A percentile compares a stretch with the other conserved stretches of the same genome.
phyloP scores from a whole-genome alignment of 2,113 vertebrate species.

The Rhea americana region DNA sequence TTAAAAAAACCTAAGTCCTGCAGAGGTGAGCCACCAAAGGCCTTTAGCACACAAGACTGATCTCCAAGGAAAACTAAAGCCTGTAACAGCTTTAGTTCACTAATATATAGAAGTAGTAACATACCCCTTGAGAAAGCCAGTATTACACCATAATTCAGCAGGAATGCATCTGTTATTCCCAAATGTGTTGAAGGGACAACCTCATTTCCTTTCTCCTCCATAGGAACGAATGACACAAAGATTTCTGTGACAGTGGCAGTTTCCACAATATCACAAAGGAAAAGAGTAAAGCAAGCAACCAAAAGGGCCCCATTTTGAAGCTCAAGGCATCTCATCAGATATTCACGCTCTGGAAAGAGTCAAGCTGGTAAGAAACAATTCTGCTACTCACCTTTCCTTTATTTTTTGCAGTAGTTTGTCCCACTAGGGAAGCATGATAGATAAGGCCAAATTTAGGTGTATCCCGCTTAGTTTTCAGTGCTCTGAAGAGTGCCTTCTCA shows the following conservation, averaged over 20 bases:
- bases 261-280: background rate
- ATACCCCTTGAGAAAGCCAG: background rate
- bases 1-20: background rate
- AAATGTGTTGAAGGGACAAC: background rate
- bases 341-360: background rate
- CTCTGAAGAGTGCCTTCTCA: slow-evolving; percentile 96
- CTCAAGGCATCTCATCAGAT: background rate
- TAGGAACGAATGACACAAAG: background rate
- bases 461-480: slow-evolving; percentile 92
- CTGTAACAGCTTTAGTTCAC: background rate
- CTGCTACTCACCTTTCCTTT: slow-evolving; percentile 90
- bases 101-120: background rate
- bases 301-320: background rate
- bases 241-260: background rate
- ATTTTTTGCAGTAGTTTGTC: slow-evolving; percentile 92
- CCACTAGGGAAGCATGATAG: slow-evolving; percentile 96
- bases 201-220: background rate
- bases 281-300: background rate
- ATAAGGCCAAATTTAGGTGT: slow-evolving; percentile 98
- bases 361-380: background rate
- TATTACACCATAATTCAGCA: background rate
- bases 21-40: background rate
- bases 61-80: background rate
- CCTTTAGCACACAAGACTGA: background rate
- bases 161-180: background rate